Percentiles rank a stretch among this genome's conserved stretches.
Evolutionary conservation across 2,797 vertebrate species (phyloP).

Genomic region (Hylomyscus alleni): DNA sequence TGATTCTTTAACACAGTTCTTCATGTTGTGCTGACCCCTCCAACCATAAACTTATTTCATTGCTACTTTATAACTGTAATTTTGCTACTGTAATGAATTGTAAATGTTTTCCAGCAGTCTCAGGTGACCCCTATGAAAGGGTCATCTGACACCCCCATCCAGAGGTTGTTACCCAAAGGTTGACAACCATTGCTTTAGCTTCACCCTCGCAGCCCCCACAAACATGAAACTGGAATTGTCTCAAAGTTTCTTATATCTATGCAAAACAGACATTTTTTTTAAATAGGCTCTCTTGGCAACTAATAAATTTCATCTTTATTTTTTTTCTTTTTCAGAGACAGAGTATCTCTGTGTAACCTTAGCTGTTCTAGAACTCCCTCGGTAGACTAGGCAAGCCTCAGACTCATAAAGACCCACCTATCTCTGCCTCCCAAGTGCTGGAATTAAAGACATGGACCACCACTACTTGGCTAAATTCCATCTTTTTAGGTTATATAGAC

Average conservation of each 20-base stretch:
- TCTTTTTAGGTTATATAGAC: background rate
- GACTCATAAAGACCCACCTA: background rate
- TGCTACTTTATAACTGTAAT: background rate
- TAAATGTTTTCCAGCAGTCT: background rate
- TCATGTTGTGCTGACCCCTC: background rate
- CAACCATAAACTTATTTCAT: too few species aligned
- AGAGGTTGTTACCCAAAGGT: background rate
- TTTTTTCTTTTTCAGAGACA: background rate
- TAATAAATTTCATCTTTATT: background rate
- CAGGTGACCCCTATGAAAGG: background rate
- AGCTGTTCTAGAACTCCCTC: background rate
- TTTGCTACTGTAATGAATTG: background rate
- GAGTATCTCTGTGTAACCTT: background rate
- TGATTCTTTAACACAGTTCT: background rate
- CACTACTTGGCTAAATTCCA: background rate
- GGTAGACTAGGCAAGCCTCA: background rate
- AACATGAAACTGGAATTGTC: background rate
- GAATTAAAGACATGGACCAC: background rate
- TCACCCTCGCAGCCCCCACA: background rate
- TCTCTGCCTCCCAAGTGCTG: background rate
- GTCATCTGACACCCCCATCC: background rate
- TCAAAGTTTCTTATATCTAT: background rate
- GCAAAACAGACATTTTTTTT: background rate
- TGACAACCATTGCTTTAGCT: background rate
- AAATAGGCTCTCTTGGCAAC: constrained; percentile 12